Percentiles rank a stretch among this genome's conserved stretches.
Conservation (phyloP, 2,888 invertebrate genomes). For the Petrophora chlorosata region DNA sequence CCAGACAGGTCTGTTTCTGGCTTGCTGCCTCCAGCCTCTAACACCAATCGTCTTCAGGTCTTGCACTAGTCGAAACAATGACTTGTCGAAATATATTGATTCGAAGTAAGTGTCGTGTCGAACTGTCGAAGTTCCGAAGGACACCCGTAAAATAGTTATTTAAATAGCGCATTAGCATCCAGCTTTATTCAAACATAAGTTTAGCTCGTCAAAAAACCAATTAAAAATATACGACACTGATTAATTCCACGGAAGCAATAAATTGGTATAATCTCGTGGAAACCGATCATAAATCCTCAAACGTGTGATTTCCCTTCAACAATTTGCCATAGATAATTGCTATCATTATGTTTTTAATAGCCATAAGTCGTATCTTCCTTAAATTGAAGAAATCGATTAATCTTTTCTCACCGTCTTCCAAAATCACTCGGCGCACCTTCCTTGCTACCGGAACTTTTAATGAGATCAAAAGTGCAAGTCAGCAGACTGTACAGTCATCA, state of each 20-base stretch:
- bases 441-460: constrained; percentile 43
- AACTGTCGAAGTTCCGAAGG: too few relatives aligned
- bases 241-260: constrained; percentile 12
- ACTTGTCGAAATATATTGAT: too few relatives aligned
- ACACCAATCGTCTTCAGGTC: too few relatives aligned
- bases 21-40: too few relatives aligned
- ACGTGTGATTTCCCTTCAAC: constrained; percentile 19
- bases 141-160: too few relatives aligned
- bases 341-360: constrained; percentile 4
- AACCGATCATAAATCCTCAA: neutral
- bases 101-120: too few relatives aligned
- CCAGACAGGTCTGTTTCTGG: neutral
- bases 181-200: too few relatives aligned
- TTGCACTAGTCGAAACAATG: too few relatives aligned
- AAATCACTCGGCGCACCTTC: constrained; percentile 13
- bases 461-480: constrained; percentile 37
- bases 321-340: constrained; percentile 16
- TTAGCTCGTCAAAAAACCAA: too few relatives aligned
- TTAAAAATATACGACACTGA: too few relatives aligned
- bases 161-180: too few relatives aligned
- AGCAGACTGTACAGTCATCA: constrained; percentile 2
- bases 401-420: constrained; percentile 30
- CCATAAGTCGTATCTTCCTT: constrained; percentile 3
- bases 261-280: neutral
- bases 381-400: constrained; percentile 30